These are phyloP conservation scores for Todiramphus chloris DNA, from an alignment of 2,113 vertebrate genomes.

Conservation along the genomic window DNA sequence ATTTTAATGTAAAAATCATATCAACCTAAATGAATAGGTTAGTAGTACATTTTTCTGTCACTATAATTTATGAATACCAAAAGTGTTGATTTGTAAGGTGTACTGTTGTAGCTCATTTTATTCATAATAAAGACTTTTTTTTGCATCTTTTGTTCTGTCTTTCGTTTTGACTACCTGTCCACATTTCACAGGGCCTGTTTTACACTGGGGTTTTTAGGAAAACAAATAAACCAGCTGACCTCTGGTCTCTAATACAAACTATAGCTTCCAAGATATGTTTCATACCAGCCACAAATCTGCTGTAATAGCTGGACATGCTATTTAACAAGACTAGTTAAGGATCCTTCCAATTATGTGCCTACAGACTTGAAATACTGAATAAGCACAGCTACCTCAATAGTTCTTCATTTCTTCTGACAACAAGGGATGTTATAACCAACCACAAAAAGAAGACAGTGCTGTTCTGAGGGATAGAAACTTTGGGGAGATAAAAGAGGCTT, in stretches of 20 bases:
- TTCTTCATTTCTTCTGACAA: background rate
- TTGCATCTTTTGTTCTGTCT: background rate
- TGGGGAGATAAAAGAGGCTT: background rate
- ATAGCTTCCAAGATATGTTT: background rate
- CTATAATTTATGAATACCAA: background rate
- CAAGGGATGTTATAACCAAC: background rate
- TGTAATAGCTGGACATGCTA: background rate
- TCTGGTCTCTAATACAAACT: background rate
- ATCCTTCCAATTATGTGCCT: accelerated
- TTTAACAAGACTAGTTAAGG: background rate
- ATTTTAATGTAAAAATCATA: conserved; percentile 33
- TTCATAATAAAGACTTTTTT: background rate
- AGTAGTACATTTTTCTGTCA: conserved; percentile 20
- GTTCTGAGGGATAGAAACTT: background rate
- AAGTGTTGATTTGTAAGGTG: background rate
- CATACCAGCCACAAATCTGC: background rate
- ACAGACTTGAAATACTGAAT: background rate
- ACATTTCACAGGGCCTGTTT: background rate
- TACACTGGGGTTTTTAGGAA: background rate
- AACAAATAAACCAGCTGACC: background rate
- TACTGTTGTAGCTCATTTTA: background rate
- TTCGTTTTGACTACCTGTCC: background rate
- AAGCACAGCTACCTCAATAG: background rate
- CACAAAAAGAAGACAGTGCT: background rate
- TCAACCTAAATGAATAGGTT: conserved; percentile 3